phyloP scores from a whole-genome alignment of 2,888 invertebrate species.

The Drosophila cognata region DNA sequence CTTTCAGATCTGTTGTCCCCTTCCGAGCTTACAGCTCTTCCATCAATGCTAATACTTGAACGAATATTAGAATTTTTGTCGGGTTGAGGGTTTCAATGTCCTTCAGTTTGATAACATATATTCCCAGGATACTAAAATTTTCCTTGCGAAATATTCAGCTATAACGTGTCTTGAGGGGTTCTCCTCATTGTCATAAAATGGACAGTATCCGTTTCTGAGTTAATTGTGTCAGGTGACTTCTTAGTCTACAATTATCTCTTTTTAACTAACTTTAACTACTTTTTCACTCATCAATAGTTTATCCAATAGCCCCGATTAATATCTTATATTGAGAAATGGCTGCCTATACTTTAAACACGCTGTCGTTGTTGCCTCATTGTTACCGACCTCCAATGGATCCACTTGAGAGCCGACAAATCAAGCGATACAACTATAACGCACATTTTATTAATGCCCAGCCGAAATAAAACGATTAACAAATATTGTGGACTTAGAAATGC shows the following conservation, averaged over 20 bases:
- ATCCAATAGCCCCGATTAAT: neutral
- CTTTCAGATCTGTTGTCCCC: neutral
- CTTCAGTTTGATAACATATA: neutral
- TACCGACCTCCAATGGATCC: neutral
- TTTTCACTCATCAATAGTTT: neutral
- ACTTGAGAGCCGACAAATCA: constrained; percentile 50
- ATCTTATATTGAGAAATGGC: neutral
- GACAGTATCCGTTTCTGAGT: neutral
- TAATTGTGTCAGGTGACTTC: neutral
- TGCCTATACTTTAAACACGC: constrained; percentile 5
- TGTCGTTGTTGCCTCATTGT: neutral
- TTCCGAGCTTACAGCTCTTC: neutral
- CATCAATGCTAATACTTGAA: neutral
- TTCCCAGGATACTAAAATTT: neutral
- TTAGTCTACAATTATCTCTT: neutral
- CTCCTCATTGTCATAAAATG: neutral
- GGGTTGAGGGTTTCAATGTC: neutral
- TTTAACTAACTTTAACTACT: neutral
- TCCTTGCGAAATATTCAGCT: neutral
- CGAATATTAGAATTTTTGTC: neutral
- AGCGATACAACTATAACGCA: constrained; percentile 38
- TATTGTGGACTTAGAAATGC: constrained; percentile 28
- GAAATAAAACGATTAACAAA: constrained; percentile 72
- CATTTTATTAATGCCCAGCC: constrained; percentile 21
- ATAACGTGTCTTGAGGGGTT: neutral